These are phyloP conservation scores for Clepsis dumicolana DNA, from an alignment of 2,888 invertebrate species.

Conservation along the genomic window DNA sequence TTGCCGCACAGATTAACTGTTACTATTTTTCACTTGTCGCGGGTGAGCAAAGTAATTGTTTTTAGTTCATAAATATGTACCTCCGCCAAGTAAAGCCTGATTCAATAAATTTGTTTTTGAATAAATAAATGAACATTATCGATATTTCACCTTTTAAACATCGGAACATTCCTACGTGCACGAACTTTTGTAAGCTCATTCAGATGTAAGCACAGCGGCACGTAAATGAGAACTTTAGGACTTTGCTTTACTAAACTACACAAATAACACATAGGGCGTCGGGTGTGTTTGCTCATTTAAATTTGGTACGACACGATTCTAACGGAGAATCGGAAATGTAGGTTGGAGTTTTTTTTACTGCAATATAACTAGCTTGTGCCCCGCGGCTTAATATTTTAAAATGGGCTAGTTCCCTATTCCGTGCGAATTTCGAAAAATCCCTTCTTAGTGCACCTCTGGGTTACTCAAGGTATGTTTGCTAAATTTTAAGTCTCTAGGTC, in stretches of 20 bases:
- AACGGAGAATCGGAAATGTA: background rate
- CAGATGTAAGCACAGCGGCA: background rate
- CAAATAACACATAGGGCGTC: background rate
- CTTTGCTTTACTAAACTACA: background rate
- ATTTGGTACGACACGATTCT: background rate
- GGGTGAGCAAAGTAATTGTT: no score
- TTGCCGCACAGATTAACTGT: no score
- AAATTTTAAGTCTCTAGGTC: no score
- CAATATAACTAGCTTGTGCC: no score
- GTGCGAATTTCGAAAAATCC: no score
- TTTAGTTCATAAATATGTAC: no score
- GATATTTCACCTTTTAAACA: background rate
- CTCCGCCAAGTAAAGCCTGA: no score
- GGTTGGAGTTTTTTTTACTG: background rate
- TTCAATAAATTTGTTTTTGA: background rate
- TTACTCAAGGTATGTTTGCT: no score
- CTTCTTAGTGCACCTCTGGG: no score
- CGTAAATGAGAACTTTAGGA: background rate
- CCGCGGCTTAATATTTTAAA: no score
- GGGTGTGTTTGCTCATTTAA: background rate
- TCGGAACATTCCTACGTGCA: background rate
- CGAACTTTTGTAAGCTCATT: constrained; percentile 1
- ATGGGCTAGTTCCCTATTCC: no score
- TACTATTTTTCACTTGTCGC: no score
- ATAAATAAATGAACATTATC: background rate